Percentiles rank a stretch among this genome's conserved stretches.
phyloP scores from a whole-genome alignment of 2,888 invertebrate genomes.

The Plebejus argus region DNA sequence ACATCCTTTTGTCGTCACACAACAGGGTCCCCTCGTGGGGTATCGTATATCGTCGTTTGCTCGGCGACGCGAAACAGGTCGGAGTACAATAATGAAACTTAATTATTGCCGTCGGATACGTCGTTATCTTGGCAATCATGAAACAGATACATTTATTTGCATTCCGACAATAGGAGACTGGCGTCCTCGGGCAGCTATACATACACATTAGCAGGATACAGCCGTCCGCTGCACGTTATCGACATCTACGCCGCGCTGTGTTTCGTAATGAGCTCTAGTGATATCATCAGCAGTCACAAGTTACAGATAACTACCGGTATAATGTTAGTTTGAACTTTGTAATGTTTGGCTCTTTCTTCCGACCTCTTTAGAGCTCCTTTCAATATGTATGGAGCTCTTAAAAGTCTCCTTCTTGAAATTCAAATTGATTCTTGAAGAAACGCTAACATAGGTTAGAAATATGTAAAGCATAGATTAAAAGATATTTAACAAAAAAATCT shows the following conservation, averaged over 20 bases:
- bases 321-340: background rate
- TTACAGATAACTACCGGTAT: background rate
- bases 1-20: background rate
- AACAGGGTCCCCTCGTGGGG: background rate
- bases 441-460: too few relatives aligned
- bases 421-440: too few relatives aligned
- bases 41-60: background rate
- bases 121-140: constrained; percentile 30
- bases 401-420: background rate
- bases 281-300: background rate
- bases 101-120: constrained; percentile 8
- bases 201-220: background rate
- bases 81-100: constrained; percentile 20
- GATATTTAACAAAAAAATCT: background rate
- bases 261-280: background rate
- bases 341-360: background rate
- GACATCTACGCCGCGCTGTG: constrained; percentile 4
- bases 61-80: constrained; percentile 5
- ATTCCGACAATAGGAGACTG: constrained; percentile 28
- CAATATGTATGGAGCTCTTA: background rate
- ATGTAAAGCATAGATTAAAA: background rate
- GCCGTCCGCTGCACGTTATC: background rate
- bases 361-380: background rate
- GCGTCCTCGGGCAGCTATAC: background rate
- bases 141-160: constrained; percentile 29